Evolutionary conservation across 2,113 vertebrate species (phyloP).

Genomic region (Nerophis ophidion): DNA sequence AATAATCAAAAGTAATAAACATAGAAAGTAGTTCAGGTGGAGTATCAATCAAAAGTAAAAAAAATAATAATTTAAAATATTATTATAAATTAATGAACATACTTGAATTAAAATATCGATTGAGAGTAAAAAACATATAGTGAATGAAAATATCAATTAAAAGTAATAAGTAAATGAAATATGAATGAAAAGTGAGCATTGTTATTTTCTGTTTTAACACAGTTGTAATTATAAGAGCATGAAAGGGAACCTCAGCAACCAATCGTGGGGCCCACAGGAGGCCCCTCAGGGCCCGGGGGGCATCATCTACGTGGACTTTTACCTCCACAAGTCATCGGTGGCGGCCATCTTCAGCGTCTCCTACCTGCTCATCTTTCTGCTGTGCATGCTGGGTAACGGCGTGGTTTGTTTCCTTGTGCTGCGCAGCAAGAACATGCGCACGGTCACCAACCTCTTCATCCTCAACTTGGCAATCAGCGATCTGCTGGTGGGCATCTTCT

Average conservation of each 20-base stretch:
- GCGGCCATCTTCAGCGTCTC: slow-evolving; percentile 81
- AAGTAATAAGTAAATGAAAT: too few species aligned
- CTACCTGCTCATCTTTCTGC: slow-evolving; percentile 87
- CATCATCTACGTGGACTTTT: slow-evolving; percentile 83
- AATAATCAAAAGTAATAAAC: too few species aligned
- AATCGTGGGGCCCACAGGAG: slow-evolving; percentile 12
- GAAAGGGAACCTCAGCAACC: slow-evolving; percentile 47
- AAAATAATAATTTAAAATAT: too few species aligned
- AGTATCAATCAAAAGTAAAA: too few species aligned
- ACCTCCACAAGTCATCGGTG: slow-evolving; percentile 79
- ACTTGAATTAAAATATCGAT: too few species aligned
- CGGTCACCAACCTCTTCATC: slow-evolving; percentile 89
- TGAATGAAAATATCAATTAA: too few species aligned
- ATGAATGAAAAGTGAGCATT: too few species aligned
- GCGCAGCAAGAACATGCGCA: slow-evolving; percentile 81
- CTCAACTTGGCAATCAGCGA: slow-evolving; percentile 91
- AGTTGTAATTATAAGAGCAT: slow-evolving; percentile 13
- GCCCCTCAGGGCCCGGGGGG: slow-evolving; percentile 53
- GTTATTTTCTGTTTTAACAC: too few species aligned
- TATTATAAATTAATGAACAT: too few species aligned
- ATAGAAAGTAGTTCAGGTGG: too few species aligned
- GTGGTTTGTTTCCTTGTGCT: slow-evolving; percentile 83
- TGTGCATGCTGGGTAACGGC: slow-evolving; percentile 87
- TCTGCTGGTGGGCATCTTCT: slow-evolving; percentile 91
- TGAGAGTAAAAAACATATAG: too few species aligned